phyloP scores from a whole-genome alignment of 2,888 invertebrate genomes.

The Belgica antarctica region DNA sequence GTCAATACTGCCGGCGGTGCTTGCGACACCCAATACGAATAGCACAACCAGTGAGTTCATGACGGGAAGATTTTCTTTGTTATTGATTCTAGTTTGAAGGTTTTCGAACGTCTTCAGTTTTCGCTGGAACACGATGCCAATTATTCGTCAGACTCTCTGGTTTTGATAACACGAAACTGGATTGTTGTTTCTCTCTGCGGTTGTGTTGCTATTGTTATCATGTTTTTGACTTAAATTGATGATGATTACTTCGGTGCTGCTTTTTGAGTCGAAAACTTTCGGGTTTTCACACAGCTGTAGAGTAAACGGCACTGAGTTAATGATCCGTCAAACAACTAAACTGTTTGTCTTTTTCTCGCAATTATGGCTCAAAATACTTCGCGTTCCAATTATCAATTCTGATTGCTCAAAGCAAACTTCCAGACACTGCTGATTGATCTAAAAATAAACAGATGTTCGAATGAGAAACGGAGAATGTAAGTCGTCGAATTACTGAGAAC shows the following conservation, averaged over 20 bases:
- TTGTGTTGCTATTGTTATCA: slow-evolving; percentile 21
- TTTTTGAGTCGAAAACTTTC: slow-evolving; percentile 4
- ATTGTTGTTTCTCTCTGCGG: not conserved
- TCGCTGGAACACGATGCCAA: not conserved
- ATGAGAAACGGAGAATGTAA: not conserved
- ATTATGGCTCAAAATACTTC: too few relatives aligned
- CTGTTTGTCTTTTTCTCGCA: too few relatives aligned
- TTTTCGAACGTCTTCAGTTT: not conserved
- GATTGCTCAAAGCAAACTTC: slow-evolving; percentile 25
- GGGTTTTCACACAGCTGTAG: not conserved
- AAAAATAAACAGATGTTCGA: not conserved
- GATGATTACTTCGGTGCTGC: not conserved
- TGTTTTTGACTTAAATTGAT: slow-evolving; percentile 10
- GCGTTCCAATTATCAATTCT: slow-evolving; percentile 26
- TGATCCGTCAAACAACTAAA: not conserved
- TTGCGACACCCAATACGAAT: slow-evolving; percentile 29
- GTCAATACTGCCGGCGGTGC: slow-evolving; percentile 33
- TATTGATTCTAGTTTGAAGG: not conserved
- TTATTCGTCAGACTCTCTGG: not conserved
- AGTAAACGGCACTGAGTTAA: not conserved
- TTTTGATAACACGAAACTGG: slow-evolving; percentile 17
- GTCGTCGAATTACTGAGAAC: not conserved
- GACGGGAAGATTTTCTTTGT: not conserved
- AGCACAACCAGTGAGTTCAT: slow-evolving; percentile 28
- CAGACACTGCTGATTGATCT: slow-evolving; percentile 15